Conservation (phyloP, 2,888 invertebrate genomes). For the Venustoraphidia nigricollis region DNA sequence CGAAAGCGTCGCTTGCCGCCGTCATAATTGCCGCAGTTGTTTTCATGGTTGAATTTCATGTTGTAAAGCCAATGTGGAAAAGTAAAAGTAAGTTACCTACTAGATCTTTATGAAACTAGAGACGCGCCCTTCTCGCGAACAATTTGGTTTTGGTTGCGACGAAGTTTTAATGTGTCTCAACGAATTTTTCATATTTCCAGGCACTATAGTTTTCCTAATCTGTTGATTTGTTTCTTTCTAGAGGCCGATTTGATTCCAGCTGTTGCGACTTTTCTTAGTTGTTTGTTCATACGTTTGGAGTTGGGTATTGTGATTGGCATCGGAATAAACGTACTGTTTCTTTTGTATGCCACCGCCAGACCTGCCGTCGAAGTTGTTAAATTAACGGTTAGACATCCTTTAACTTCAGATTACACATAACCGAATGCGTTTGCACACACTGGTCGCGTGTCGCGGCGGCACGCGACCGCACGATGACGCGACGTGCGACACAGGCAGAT, state of each 20-base stretch:
- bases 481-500: too few relatives aligned
- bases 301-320: constrained; percentile 51
- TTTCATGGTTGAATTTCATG: constrained; percentile 48
- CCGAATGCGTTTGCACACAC: too few relatives aligned
- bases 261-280: constrained; percentile 44
- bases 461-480: too few relatives aligned
- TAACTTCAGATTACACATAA: too few relatives aligned
- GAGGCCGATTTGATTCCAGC: constrained; percentile 52
- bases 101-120: background rate
- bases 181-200: background rate
- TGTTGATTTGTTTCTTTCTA: constrained; percentile 23
- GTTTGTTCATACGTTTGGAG: constrained; percentile 46
- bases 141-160: too few relatives aligned
- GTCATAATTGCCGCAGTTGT: constrained; percentile 59
- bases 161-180: too few relatives aligned
- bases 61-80: constrained; percentile 46
- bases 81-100: constrained; percentile 47
- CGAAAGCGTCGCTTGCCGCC: constrained; percentile 48
- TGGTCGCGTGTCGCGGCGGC: too few relatives aligned
- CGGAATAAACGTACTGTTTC: constrained; percentile 40
- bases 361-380: constrained; percentile 43
- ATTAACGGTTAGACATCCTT: constrained; percentile 28
- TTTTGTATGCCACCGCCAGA: constrained; percentile 44
- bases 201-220: background rate
- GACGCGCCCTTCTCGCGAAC: too few relatives aligned